These are phyloP conservation scores for Simalia tracyae DNA, from an alignment of 2,797 vertebrate genomes.

Conservation along the genomic window DNA sequence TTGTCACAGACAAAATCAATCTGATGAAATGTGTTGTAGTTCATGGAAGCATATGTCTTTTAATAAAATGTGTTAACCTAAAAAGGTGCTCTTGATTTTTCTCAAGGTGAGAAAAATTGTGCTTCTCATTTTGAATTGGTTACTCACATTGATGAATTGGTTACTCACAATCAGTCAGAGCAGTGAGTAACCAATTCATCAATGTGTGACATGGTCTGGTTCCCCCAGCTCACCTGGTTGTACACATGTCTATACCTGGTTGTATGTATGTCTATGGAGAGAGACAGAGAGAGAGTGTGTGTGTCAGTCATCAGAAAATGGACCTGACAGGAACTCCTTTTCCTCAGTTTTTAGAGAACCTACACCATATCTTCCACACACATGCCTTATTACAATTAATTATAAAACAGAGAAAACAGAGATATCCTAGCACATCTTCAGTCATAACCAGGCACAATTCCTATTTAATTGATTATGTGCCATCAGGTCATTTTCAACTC, in stretches of 20 bases:
- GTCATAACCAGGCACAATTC: constrained; percentile 31
- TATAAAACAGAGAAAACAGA: background rate
- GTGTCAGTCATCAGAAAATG: too few relatives aligned
- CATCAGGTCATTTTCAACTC: too few relatives aligned
- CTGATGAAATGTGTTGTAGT: too few relatives aligned
- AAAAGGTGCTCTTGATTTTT: background rate
- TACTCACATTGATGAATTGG: too few relatives aligned
- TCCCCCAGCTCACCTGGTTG: background rate
- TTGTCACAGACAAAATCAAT: too few relatives aligned
- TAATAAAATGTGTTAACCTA: too few relatives aligned
- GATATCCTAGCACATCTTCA: background rate
- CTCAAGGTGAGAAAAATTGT: background rate
- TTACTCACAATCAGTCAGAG: background rate
- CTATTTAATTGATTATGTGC: background rate
- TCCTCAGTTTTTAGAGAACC: background rate
- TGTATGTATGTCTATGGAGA: too few relatives aligned
- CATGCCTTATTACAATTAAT: background rate
- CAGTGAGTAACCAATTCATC: background rate
- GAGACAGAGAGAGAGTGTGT: too few relatives aligned
- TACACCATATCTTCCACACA: background rate
- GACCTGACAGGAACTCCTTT: too few relatives aligned
- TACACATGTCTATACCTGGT: background rate
- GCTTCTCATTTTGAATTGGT: too few relatives aligned
- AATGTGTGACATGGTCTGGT: constrained; percentile 21
- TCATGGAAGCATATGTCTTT: too few relatives aligned